Base-by-base conservation (phyloP, 2,888 invertebrate species). In the Schizaphis graminum region DNA sequence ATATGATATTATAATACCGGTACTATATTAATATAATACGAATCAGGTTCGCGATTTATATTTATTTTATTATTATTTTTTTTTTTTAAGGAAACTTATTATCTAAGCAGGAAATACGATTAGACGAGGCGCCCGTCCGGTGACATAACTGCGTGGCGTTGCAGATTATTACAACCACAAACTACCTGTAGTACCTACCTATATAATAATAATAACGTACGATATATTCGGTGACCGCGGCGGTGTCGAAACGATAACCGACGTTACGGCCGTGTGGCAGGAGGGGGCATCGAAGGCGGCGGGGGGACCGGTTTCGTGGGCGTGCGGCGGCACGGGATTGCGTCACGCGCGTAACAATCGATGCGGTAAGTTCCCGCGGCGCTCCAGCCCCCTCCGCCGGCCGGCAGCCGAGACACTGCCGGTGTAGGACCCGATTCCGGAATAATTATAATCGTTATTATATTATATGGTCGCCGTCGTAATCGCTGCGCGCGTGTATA, bases 71-170 rank as follows among this genome's bases (percentile, higher is more conserved):
- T 0, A 61, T 28, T n/a, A n/a, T 61, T 67, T 77, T 56, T 53
- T 67, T 49, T 26, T 44, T 56, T 7, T 57, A 57, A 89, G 92
- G 92, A 88, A 92, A 92, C 88, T 88, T 67, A 77, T 77, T 77
- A 92, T 89, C 92, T 92, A 67, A 92, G 88, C 88, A 92, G 92
- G 92, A 92, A 92, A 92, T 77, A 77, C 92, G 88, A 88, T 84
- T 8, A 56, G 67, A 67, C 67, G 67, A 67, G 77, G 77, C 77
- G 77, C 77, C 77, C 77, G 77, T 21, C 77, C 77, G 35, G 77
- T 77, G 77, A 77, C 77, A 77, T 77, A 77, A 86, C 77, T 41
- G 53, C 21, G 91, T 8, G 90, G 90, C 67, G 67, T 24, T 26
- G 61, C 57, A 41, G 47, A 77, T 77, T 77, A 77, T 35, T 44